phyloP scores from a whole-genome alignment of 1,140 invertebrate genomes.

The Trichoplusia ni region DNA sequence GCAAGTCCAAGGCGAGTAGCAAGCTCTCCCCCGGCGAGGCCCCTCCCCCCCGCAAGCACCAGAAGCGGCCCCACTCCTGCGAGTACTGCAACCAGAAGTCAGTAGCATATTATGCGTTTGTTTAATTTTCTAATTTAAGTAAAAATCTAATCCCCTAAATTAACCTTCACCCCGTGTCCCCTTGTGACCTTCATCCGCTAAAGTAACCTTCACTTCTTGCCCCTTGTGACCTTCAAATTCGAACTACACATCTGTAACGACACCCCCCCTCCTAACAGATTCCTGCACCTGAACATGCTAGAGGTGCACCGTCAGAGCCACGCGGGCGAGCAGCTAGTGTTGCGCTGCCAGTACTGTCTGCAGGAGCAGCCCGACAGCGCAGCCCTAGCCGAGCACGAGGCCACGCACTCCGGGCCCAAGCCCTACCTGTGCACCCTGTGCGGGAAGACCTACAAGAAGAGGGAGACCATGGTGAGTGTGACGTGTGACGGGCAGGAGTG shows the following conservation, averaged over 20 bases:
- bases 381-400: conserved; percentile 46
- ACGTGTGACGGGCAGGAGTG: no score
- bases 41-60: conserved; percentile 43
- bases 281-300: conserved; percentile 75
- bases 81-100: conserved; percentile 81
- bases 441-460: conserved; percentile 56
- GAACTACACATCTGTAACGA: neutral
- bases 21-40: conserved; percentile 21
- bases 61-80: conserved; percentile 79
- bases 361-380: conserved; percentile 38
- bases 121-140: no score
- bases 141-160: no score
- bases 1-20: neutral
- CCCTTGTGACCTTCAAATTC: neutral
- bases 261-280: conserved; percentile 42
- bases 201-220: neutral
- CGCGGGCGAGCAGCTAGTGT: conserved; percentile 48
- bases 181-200: no score
- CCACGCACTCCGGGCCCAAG: conserved; percentile 53
- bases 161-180: no score
- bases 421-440: conserved; percentile 66
- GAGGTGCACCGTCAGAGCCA: conserved; percentile 68
- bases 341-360: conserved; percentile 63
- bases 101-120: no score
- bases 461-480: conserved; percentile 66